A percentile compares a stretch with the other conserved stretches of the same genome.
phyloP scores from a whole-genome alignment of 2,888 invertebrate species.

The Lapara coniferarum region DNA sequence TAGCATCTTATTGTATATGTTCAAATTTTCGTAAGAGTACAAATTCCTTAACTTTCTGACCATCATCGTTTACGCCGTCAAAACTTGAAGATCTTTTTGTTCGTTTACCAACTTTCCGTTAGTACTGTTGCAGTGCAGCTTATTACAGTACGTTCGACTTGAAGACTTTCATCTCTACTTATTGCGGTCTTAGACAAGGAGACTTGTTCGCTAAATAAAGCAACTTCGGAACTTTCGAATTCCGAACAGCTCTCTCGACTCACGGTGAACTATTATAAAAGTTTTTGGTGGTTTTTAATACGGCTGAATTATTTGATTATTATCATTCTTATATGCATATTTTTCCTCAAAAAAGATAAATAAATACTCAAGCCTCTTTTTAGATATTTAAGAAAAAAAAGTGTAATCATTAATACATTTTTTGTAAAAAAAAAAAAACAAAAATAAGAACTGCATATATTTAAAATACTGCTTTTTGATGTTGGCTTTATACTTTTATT shows the following conservation, averaged over 20 bases:
- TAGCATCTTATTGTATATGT: too few species aligned
- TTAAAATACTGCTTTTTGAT: too few species aligned
- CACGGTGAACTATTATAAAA: conserved; percentile 1
- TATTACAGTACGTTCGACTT: conserved; percentile 6
- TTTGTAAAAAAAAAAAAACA: too few species aligned
- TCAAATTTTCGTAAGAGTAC: too few species aligned
- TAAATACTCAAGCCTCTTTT: too few species aligned
- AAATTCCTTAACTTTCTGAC: not conserved
- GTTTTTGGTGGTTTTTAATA: not conserved
- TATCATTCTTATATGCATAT: not conserved
- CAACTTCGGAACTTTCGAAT: conserved; percentile 1
- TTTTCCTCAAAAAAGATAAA: too few species aligned
- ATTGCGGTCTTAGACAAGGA: conserved; percentile 2
- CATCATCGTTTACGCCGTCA: not conserved
- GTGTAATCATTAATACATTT: too few species aligned
- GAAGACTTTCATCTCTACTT: conserved; percentile 5
- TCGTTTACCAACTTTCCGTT: not conserved
- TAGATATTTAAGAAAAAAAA: too few species aligned
- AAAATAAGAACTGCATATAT: too few species aligned
- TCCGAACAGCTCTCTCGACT: conserved; percentile 4
- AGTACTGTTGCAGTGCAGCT: not conserved
- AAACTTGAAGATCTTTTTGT: not conserved
- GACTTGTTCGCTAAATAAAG: conserved; percentile 20
- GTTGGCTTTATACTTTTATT: not conserved
- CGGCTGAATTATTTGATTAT: not conserved